Evolutionary conservation across 2,113 vertebrate genomes (phyloP).

Genomic region (Stictonetta naevosa): DNA sequence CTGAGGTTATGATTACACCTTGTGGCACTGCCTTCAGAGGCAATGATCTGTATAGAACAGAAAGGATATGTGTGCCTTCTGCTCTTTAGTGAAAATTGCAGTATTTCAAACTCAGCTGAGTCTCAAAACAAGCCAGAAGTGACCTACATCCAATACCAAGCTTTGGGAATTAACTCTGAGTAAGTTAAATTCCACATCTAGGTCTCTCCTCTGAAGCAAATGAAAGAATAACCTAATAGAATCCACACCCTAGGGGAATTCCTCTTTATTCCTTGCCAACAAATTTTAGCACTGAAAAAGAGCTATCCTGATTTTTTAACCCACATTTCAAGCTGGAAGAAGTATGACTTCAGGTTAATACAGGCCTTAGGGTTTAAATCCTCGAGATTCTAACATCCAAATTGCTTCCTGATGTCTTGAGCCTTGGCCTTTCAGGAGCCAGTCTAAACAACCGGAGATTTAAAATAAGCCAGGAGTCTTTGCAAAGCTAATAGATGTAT

Average conservation of each 20-base stretch:
- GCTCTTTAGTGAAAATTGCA: background rate
- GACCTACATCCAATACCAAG: slow-evolving; percentile 30
- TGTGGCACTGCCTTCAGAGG: background rate
- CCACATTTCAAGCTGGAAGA: background rate
- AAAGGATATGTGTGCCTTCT: background rate
- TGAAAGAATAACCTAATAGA: background rate
- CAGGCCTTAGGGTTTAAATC: background rate
- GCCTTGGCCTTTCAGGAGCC: background rate
- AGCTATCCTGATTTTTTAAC: background rate
- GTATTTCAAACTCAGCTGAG: slow-evolving; percentile 26
- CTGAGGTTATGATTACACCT: background rate
- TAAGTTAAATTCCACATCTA: background rate
- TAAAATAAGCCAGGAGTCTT: background rate
- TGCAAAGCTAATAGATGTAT: background rate
- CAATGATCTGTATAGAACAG: slow-evolving; percentile 10
- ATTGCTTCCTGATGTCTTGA: background rate
- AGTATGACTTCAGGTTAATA: background rate
- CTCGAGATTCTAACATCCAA: background rate
- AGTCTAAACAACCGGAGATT: background rate
- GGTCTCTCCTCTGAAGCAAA: slow-evolving; percentile 10
- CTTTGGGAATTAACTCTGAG: slow-evolving; percentile 15
- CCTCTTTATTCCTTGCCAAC: background rate
- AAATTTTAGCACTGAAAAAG: background rate
- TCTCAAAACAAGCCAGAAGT: background rate
- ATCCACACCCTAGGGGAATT: background rate